Evolutionary conservation across 2,113 vertebrate genomes (phyloP), one percentile per base, ranked within the genome.

Genomic region (Mus spicilegus): DNA sequence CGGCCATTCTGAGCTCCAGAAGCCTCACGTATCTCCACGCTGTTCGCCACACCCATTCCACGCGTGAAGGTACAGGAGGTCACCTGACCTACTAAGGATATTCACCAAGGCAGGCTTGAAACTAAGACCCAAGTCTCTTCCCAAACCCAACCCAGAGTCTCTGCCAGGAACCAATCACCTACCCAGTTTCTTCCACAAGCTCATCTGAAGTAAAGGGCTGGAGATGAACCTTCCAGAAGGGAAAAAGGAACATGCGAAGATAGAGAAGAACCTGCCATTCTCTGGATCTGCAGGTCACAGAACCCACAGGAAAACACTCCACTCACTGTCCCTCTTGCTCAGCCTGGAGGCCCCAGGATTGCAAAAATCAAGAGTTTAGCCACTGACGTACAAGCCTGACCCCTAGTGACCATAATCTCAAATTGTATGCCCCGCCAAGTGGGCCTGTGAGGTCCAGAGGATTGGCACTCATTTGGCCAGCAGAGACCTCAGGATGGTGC

Each of bases 351-450:
- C 56, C 63, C 69, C 77, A 54, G 69, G 77, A 39, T 1, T 2
- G 0, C 5, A 46, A 46, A 49, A 49, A 49, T 49, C 49, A 49
- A 3, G 0, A 63, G 28, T 24, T 81, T 17, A 87, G 94, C 51
- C 88, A 67, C 5, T 4, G 2, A 0, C n/a, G 9, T 73, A 70
- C 96, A 96, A 96, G 96, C 67, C 94, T 96, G 97, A 94, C 95
- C 97, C 95, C 97, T 96, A 92, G 84, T 95, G 97, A 72, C 92
- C 84, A 81, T 72, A 56, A 95, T 87, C 95, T 92, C 89, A 67
- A 96, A 97, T 86, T 97, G 72, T 93, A 94, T 49, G 70, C 51
- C n/a, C 0, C 0, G 19, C 46, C 17, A 1, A 88, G 39, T 11
- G 72, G 22, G 14, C 33, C 63, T 19, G 42, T 19, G 78, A 80